Evolutionary conservation across 2,113 vertebrate species (phyloP).

Genomic region (Ictalurus punctatus): DNA sequence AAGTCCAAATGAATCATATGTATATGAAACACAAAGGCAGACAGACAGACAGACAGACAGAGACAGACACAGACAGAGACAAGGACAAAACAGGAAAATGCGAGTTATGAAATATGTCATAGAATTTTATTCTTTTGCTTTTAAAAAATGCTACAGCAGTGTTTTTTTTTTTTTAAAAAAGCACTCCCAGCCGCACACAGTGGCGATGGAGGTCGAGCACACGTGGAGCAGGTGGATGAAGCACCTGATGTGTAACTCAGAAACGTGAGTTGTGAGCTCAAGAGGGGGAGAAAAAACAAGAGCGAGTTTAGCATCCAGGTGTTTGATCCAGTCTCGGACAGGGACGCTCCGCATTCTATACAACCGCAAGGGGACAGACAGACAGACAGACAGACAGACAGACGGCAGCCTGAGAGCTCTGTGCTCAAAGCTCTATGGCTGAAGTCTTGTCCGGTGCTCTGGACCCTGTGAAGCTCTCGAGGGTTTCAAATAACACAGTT

Average conservation of each 20-base stretch:
- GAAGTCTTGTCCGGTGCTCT: constrained; percentile 42
- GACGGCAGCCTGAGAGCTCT: constrained; percentile 47
- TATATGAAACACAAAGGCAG: constrained; percentile 57
- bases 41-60: constrained; percentile 37
- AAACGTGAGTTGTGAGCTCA: constrained; percentile 39
- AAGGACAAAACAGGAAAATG: constrained; percentile 63
- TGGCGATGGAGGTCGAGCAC: constrained; percentile 47
- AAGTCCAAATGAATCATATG: constrained; percentile 52
- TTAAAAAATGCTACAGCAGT: constrained; percentile 53
- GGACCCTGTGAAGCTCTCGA: constrained; percentile 49
- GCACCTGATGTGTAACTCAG: constrained; percentile 57
- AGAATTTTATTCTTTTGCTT: constrained; percentile 41
- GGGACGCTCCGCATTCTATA: constrained; percentile 49
- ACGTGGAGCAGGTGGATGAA: constrained; percentile 59
- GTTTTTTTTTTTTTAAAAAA: constrained; percentile 35
- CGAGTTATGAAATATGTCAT: constrained; percentile 64
- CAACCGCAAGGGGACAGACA: constrained; percentile 50
- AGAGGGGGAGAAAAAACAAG: constrained; percentile 1
- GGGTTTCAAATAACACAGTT: not conserved
- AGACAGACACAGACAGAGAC: constrained; percentile 54
- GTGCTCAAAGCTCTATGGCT: constrained; percentile 45
- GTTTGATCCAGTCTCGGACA: constrained; percentile 58
- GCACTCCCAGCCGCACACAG: constrained; percentile 53
- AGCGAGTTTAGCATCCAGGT: constrained; percentile 56
- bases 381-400: constrained; percentile 44